These are phyloP conservation scores for Copsychus sechellarum DNA, from an alignment of 2,113 vertebrate species.

Conservation along the genomic window DNA sequence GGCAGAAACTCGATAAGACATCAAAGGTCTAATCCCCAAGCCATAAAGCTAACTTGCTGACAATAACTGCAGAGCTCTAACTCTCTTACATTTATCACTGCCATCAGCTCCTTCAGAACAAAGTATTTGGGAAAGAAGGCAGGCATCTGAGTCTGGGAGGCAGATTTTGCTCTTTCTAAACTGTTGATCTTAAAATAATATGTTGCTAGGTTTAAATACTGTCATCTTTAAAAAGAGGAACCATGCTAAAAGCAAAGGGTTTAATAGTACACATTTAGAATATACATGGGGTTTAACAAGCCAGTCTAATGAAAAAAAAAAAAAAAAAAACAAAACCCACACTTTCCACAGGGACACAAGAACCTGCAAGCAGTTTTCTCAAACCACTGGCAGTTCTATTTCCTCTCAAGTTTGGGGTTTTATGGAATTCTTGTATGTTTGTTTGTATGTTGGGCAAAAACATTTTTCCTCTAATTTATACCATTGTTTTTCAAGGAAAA, in stretches of 20 bases:
- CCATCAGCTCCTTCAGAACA: constrained; percentile 49
- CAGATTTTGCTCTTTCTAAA: constrained; percentile 33
- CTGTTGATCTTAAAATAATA: constrained; percentile 16
- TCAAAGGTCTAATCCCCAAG: constrained; percentile 51
- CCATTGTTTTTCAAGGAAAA: constrained; percentile 39
- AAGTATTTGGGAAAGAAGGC: constrained; percentile 9
- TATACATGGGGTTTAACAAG: not conserved
- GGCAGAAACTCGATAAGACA: constrained; percentile 52
- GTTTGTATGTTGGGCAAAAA: constrained; percentile 3
- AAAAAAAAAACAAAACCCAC: not conserved
- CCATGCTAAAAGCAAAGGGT: not conserved
- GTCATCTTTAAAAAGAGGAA: constrained; percentile 5
- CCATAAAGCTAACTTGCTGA: constrained; percentile 55
- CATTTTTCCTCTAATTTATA: constrained; percentile 49
- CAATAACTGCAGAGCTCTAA: constrained; percentile 36
- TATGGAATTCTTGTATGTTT: constrained; percentile 29
- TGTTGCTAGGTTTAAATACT: not conserved
- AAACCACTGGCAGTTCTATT: constrained; percentile 16
- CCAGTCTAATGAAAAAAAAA: not conserved
- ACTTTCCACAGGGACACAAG: not conserved
- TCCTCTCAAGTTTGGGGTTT: not conserved
- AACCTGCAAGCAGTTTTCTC: constrained; percentile 4
- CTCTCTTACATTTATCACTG: constrained; percentile 57
- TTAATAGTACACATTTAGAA: not conserved
- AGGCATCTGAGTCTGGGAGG: constrained; percentile 6